phyloP scores from a whole-genome alignment of 2,888 invertebrate genomes.

The Tetragonisca angustula region DNA sequence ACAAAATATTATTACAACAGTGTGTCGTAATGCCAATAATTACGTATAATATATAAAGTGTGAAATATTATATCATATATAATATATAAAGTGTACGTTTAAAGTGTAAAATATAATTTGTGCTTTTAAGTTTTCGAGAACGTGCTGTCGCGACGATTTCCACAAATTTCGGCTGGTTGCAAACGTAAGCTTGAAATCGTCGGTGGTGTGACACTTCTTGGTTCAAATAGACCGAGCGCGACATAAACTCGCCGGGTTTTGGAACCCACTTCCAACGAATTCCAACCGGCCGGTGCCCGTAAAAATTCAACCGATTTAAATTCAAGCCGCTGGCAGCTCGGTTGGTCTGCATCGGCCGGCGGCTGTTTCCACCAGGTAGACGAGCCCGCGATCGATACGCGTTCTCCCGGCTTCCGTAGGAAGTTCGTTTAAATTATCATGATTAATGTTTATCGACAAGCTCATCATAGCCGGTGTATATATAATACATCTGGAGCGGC shows the following conservation, averaged over 20 bases:
- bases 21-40: too few species aligned
- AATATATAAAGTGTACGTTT: too few species aligned
- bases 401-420: constrained; percentile 45
- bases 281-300: constrained; percentile 1
- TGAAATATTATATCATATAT: too few species aligned
- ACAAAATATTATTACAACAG: too few species aligned
- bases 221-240: background rate
- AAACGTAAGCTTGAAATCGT: background rate
- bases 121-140: too few species aligned
- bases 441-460: constrained; percentile 68
- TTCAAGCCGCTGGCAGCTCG: constrained; percentile 14
- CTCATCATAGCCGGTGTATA: constrained; percentile 58
- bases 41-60: too few species aligned
- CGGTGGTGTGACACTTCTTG: background rate
- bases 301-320: constrained; percentile 49
- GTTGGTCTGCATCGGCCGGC: background rate
- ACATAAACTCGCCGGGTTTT: background rate
- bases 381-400: constrained; percentile 44
- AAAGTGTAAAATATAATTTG: too few species aligned
- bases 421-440: constrained; percentile 64
- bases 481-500: constrained; percentile 58
- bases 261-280: too few species aligned
- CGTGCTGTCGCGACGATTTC: background rate
- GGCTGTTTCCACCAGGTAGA: constrained; percentile 28
- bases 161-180: background rate